Conservation (phyloP, 1,140 invertebrate species). For the Brachionus manjavacas region DNA sequence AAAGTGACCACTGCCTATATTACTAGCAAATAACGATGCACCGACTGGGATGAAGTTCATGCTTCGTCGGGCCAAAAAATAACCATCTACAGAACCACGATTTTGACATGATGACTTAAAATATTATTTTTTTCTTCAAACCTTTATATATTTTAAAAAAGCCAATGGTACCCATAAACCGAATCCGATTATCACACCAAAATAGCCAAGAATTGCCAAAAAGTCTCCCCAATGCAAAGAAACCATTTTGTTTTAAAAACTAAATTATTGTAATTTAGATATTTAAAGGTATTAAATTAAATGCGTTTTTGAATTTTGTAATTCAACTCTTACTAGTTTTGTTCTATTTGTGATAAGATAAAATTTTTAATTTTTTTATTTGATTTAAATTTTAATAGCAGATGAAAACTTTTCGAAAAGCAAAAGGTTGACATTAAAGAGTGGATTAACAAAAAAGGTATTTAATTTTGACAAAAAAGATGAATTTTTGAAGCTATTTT, state of each 20-base stretch:
- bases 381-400: neutral
- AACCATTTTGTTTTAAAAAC: neutral
- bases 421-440: neutral
- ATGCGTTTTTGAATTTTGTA: neutral
- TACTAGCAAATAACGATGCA: conserved; percentile 64
- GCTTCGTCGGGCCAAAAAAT: conserved; percentile 62
- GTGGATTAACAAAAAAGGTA: neutral
- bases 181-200: conserved; percentile 34
- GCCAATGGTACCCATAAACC: conserved; percentile 25
- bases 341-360: neutral
- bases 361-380: neutral
- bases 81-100: conserved; percentile 50
- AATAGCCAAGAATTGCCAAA: conserved; percentile 5
- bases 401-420: neutral
- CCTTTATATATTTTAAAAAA: neutral
- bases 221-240: conserved; percentile 41
- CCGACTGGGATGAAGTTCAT: conserved; percentile 61
- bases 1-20: conserved; percentile 64
- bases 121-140: neutral
- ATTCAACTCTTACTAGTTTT: neutral
- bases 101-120: conserved; percentile 42
- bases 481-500: neutral
- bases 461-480: neutral
- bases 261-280: neutral
- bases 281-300: neutral